Conservation (phyloP, 2,113 vertebrate genomes). For the Oncorhynchus mykiss region DNA sequence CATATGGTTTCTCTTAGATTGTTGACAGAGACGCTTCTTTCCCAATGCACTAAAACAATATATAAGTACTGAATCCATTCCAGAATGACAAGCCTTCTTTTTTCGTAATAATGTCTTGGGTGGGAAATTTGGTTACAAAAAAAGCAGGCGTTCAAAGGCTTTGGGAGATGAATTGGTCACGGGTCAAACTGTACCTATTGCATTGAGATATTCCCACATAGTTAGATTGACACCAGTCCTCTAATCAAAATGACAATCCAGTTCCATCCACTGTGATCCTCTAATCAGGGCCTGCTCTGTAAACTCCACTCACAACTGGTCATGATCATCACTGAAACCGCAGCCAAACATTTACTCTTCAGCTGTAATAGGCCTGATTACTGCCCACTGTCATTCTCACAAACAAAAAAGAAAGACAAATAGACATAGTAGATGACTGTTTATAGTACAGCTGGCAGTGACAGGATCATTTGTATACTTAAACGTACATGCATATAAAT, state of each 20-base stretch:
- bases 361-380: neutral
- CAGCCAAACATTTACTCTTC: neutral
- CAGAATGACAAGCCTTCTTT: slow-evolving; percentile 31
- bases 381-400: neutral
- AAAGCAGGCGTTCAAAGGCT: neutral
- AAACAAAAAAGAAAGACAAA: neutral
- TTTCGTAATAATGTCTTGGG: slow-evolving; percentile 26
- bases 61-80: slow-evolving; percentile 26
- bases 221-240: slow-evolving; percentile 5
- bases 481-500: neutral
- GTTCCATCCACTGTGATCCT: slow-evolving; percentile 7
- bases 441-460: neutral
- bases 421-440: neutral
- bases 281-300: slow-evolving; percentile 3
- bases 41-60: slow-evolving; percentile 32
- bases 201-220: neutral
- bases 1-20: slow-evolving; percentile 54
- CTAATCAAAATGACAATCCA: neutral
- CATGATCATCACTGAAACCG: neutral
- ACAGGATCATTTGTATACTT: neutral
- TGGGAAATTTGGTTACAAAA: neutral
- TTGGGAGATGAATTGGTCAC: neutral
- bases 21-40: slow-evolving; percentile 38
- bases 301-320: neutral
- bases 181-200: neutral